Percentiles rank a stretch among this genome's conserved stretches.
phyloP scores from a whole-genome alignment of 2,888 invertebrate species.

The Andricus quercusramuli region DNA sequence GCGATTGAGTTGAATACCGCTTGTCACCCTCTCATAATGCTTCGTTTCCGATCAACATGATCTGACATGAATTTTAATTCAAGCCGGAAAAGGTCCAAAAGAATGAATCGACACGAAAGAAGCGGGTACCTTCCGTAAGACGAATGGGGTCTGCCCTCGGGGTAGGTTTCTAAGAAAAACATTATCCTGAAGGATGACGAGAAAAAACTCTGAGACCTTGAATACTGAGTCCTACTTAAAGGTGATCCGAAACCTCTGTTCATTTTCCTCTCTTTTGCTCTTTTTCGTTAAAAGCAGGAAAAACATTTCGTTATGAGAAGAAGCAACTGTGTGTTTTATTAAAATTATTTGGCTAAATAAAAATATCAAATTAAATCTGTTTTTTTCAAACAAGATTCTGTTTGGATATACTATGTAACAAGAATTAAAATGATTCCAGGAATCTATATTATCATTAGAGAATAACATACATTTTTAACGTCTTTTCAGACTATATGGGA shows the following conservation, averaged over 20 bases:
- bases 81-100: constrained; percentile 39
- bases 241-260: constrained; percentile 60
- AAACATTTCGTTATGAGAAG: not conserved
- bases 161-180: constrained; percentile 64
- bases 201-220: constrained; percentile 61
- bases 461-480: too few species aligned
- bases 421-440: too few species aligned
- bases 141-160: constrained; percentile 44
- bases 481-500: too few species aligned
- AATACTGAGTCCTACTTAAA: constrained; percentile 64
- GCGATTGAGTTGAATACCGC: not conserved
- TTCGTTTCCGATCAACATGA: not conserved
- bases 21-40: not conserved
- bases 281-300: not conserved
- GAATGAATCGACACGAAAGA: constrained; percentile 49
- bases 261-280: constrained; percentile 41
- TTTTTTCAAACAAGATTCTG: too few species aligned
- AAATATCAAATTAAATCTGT: too few species aligned
- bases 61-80: not conserved
- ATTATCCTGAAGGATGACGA: constrained; percentile 65
- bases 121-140: constrained; percentile 42
- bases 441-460: too few species aligned
- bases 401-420: too few species aligned
- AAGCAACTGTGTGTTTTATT: too few species aligned
- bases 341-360: too few species aligned